Evolutionary conservation across 1,140 invertebrate genomes (phyloP), one percentile per base, ranked within the genome.

Genomic region (Acromyrmex charruanus): DNA sequence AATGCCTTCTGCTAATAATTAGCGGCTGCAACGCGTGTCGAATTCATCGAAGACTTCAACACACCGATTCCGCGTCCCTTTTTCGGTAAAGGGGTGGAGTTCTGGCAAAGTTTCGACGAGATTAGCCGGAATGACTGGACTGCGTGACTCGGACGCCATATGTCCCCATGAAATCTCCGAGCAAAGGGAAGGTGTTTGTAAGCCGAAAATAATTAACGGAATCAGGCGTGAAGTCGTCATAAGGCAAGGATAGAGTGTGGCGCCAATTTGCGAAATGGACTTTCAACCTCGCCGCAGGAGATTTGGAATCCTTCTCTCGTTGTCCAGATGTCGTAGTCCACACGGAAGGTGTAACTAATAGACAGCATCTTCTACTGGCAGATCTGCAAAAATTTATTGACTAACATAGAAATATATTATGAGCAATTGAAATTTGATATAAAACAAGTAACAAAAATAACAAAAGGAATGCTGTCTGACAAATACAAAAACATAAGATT

Each of bases 181-280:
- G 84, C 51, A 69, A 68, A 49, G 31, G 63, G n/a, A 65, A 72
- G 80, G 53, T 84, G 80, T 84, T 75, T 74, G 80, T 69, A 72
- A 55, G 25, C 55, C 12, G 14, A 71, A 68, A 72, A 90, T 91
- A 92, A 94, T 94, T 94, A 94, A 91, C 59, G 18, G 74, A 81
- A 89, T 89, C 87, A 72, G 90, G 92, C 91, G 92, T 91, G 91
- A 94, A 93, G 88, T 90, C 81, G 75, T 85, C 88, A 72, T 63
- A 39, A 69, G n/a, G 69, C 81, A 81, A 90, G 90, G 91, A 89
- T 90, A 91, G 86, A 93, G 93, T 92, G 93, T 94, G 92, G 93
- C 92, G 86, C 87, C 89, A 93, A 94, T 94, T 94, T 94, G 93
- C 91, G 87, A 94, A 93, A 93, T 91, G 86, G 77, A 82, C 86